These are phyloP conservation scores for Busseola fusca DNA, from an alignment of 2,888 invertebrate species.

Conservation along the genomic window DNA sequence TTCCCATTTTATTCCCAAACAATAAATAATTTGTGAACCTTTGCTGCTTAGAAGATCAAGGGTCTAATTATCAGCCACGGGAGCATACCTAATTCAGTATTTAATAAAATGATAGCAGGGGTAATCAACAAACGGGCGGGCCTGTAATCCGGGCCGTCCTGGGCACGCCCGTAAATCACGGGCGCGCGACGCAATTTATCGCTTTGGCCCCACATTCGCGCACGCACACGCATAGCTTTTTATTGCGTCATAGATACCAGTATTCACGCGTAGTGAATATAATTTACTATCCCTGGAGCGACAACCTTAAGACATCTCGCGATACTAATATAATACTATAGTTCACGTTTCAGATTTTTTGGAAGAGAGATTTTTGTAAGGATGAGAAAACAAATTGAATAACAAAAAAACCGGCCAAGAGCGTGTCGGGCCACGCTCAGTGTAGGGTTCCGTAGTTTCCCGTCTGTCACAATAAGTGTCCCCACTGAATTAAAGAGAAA, in stretches of 20 bases:
- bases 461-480: no score
- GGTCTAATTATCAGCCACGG: constrained; percentile 38
- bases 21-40: not conserved
- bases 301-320: constrained; percentile 23
- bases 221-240: constrained; percentile 67
- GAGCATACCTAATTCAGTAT: constrained; percentile 42
- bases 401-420: constrained; percentile 16
- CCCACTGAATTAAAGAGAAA: no score
- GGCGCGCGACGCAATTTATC: constrained; percentile 68
- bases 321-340: constrained; percentile 33
- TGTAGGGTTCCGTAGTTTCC: no score
- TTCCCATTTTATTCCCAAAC: no score
- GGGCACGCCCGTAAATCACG: constrained; percentile 68
- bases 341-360: constrained; percentile 27
- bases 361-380: not conserved
- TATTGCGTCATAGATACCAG: constrained; percentile 67
- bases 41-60: constrained; percentile 19
- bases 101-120: constrained; percentile 57
- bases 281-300: constrained; percentile 51
- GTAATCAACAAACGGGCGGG: constrained; percentile 61
- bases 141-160: constrained; percentile 61
- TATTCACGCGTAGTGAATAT: constrained; percentile 60
- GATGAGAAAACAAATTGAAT: constrained; percentile 7
- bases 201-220: constrained; percentile 66
- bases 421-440: no score